Evolutionary conservation across 2,113 vertebrate genomes (phyloP), one percentile per base, ranked within the genome.

Genomic region (Callipepla californica): DNA sequence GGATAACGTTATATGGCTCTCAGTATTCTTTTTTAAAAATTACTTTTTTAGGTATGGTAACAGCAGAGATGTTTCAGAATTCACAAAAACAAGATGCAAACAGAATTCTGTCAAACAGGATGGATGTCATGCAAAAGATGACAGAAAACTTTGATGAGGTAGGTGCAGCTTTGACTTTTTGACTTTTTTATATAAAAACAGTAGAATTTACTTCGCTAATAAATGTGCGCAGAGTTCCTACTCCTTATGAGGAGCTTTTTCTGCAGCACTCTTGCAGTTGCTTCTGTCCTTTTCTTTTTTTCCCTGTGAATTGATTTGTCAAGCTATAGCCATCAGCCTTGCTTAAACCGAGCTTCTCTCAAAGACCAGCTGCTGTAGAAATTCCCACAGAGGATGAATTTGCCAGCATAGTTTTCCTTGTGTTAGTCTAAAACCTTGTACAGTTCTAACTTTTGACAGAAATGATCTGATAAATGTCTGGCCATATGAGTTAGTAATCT

Each of bases 61-160:
- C 98, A 53, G 98, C 98, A 73, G 99, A 99, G 96, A 98, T 99
- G 98, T 99, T 98, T 97, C 98, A 98, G 50, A 98, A 96, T 94
- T 97, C 97, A 96, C 96, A 97, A 32, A 98, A 98, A 53, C 51
- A 8, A 30, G 51, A 53, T 16, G 26, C 26, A 28, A 53, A 53
- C 51, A 53, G 9, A 53, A 53, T 30, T 53, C 51, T 2, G 1
- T 53, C 51, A 28, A 30, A 53, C 51, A 53, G 9, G 92, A 95
- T 92, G 42, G 98, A 98, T 28, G 90, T 99, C 32, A 98, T 98
- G 98, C 97, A 75, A 70, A 99, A 98, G 97, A 98, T 99, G 98
- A 98, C 98, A 15, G 98, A 99, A 95, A 97, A 98, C 83, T 97
- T 98, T 93, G 99, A 99, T 96, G 98, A 99, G 97, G 99, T 99